Percentiles rank a stretch among this genome's conserved stretches.
Conservation (phyloP, 2,797 vertebrate genomes). For the Darevskia mixta region DNA sequence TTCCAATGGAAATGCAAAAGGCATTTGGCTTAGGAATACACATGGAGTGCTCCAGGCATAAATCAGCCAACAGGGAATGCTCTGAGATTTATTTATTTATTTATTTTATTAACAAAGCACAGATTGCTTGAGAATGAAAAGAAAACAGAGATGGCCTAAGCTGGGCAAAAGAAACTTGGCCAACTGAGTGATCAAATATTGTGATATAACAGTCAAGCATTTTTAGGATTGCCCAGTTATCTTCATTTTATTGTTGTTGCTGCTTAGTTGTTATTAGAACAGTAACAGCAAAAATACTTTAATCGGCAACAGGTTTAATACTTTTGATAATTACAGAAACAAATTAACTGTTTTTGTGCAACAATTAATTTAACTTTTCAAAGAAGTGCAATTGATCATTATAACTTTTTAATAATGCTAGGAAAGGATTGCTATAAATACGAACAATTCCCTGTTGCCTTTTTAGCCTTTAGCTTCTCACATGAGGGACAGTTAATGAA, state of each 20-base stretch:
- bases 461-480: neutral
- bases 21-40: neutral
- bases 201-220: neutral
- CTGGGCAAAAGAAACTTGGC: neutral
- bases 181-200: neutral
- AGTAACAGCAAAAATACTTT: neutral
- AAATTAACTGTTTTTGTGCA: neutral
- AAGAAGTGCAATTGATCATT: neutral
- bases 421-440: neutral
- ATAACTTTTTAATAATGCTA: neutral
- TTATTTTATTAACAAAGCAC: neutral
- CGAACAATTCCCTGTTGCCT: neutral
- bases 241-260: neutral
- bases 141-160: neutral
- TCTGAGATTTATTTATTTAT: too few relatives aligned
- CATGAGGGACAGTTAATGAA: neutral
- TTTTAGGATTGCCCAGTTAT: neutral
- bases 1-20: neutral
- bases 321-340: neutral
- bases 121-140: neutral
- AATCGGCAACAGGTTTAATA: neutral
- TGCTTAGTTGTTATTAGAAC: neutral
- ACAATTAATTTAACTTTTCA: neutral
- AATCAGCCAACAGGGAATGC: neutral
- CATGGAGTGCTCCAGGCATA: neutral